phyloP scores from a whole-genome alignment of 2,797 vertebrate genomes.

The Eulemur coronatus region DNA sequence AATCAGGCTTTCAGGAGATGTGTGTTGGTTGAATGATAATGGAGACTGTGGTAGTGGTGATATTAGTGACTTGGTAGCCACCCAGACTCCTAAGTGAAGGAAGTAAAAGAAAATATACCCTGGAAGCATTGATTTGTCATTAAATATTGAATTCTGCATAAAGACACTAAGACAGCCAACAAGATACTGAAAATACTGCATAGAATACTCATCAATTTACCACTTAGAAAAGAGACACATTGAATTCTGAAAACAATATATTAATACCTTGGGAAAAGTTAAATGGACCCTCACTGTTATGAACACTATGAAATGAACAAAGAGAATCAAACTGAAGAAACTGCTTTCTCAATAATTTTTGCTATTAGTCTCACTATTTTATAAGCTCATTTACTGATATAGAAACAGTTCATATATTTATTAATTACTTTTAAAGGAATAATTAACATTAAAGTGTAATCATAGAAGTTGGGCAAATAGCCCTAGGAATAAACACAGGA shows the following conservation, averaged over 20 bases:
- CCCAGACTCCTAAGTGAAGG: not conserved
- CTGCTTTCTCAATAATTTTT: not conserved
- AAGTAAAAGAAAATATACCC: not conserved
- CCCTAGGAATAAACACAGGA: not conserved
- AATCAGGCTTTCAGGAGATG: not conserved
- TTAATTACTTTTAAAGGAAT: not conserved
- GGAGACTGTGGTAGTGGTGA: not conserved
- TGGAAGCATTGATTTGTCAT: not conserved
- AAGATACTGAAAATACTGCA: not conserved
- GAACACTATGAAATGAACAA: not conserved
- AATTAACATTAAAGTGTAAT: not conserved
- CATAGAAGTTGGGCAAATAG: not conserved
- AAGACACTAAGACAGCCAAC: not conserved
- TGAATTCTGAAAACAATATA: not conserved
- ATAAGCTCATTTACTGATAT: not conserved
- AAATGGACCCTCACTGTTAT: not conserved
- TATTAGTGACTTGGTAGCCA: not conserved
- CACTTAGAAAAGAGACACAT: not conserved
- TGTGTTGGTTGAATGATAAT: not conserved
- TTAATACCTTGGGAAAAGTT: not conserved
- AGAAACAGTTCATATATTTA: not conserved
- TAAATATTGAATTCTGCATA: constrained; percentile 8
- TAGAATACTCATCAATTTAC: not conserved
- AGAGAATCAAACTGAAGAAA: not conserved
- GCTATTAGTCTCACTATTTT: not conserved